Conservation (phyloP, 2,797 vertebrate species). For the Dendrocincla tyrannina region DNA sequence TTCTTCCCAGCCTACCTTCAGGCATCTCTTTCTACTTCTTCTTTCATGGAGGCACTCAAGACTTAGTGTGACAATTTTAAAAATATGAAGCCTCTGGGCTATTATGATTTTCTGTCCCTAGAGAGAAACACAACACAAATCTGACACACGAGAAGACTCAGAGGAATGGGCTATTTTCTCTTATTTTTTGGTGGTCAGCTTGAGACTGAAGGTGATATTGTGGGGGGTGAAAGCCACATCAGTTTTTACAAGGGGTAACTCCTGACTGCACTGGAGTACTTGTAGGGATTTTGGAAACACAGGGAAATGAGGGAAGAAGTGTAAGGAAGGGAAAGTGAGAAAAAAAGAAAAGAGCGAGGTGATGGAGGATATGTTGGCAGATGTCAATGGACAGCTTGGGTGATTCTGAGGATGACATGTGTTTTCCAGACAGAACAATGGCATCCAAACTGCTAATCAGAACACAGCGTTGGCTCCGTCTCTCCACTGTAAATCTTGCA, state of each 20-base stretch:
- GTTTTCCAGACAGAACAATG: constrained; percentile 72
- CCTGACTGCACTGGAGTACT: not conserved
- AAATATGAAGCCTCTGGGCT: constrained; percentile 59
- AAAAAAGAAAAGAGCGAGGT: not conserved
- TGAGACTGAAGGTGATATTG: not conserved
- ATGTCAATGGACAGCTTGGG: constrained; percentile 67
- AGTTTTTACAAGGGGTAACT: not conserved
- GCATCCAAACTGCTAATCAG: constrained; percentile 68
- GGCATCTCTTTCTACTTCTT: constrained; percentile 52
- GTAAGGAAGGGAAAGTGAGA: not conserved
- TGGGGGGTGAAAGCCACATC: not conserved
- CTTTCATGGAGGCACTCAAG: constrained; percentile 52
- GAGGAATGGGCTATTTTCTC: constrained; percentile 13
- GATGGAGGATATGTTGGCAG: constrained; percentile 47
- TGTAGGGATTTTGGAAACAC: not conserved
- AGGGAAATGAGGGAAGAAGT: not conserved
- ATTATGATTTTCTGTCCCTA: constrained; percentile 49
- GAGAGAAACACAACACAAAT: constrained; percentile 15
- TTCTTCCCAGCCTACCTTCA: constrained; percentile 62
- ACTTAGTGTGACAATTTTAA: constrained; percentile 55
- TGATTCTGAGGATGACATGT: constrained; percentile 61
- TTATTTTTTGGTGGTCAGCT: not conserved
- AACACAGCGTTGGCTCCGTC: not conserved
- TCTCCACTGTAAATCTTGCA: constrained; percentile 9
- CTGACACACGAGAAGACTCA: not conserved